Percentiles rank a stretch among this genome's conserved stretches.
Conservation (phyloP, 92 coral and sea anemone species). For the Chrysogorgia sp. region DNA sequence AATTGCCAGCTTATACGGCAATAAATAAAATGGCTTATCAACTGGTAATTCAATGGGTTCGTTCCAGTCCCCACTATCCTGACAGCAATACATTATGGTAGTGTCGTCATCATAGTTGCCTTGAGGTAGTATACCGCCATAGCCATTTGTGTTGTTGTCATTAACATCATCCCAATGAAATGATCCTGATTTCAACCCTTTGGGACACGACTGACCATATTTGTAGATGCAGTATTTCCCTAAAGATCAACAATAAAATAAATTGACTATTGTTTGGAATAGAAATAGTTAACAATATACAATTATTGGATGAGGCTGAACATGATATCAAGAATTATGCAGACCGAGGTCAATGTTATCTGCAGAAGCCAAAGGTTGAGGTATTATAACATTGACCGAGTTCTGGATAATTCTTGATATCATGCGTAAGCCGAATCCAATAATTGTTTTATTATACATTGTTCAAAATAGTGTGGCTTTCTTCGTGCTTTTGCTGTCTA, state of each 20-base stretch:
- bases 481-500: too few species aligned
- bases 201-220: background rate
- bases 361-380: too few species aligned
- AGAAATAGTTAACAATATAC: too few species aligned
- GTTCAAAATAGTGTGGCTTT: too few species aligned
- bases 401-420: too few species aligned
- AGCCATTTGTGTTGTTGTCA: background rate
- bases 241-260: background rate
- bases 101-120: constrained; percentile 7
- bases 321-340: too few species aligned
- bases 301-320: too few species aligned
- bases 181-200: constrained; percentile 2
- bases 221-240: constrained; percentile 12
- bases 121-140: constrained; percentile 2
- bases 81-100: background rate
- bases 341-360: too few species aligned
- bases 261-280: background rate
- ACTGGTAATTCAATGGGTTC: constrained; percentile 23
- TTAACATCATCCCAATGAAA: background rate
- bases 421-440: too few species aligned
- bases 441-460: too few species aligned
- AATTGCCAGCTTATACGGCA: background rate
- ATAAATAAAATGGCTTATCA: constrained; percentile 10
- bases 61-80: constrained; percentile 4
- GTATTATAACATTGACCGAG: too few species aligned